Percentiles rank a stretch among this genome's conserved stretches.
Evolutionary conservation across 2,888 invertebrate genomes (phyloP).

Genomic region (Drosophila flavopinicola): DNA sequence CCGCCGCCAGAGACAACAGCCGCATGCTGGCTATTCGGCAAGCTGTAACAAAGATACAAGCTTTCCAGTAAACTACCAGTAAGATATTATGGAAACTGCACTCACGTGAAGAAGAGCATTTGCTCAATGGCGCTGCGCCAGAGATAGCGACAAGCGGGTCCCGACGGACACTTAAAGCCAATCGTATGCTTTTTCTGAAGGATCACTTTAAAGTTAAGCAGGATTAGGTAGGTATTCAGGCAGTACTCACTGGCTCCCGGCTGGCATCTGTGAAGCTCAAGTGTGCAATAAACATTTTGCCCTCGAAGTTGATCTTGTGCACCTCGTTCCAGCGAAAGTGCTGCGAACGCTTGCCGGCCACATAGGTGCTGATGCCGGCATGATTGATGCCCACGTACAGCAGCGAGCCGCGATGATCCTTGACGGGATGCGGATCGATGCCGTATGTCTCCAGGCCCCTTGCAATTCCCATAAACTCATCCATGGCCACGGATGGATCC

Average conservation of each 20-base stretch:
- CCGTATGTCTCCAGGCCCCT: constrained; percentile 97
- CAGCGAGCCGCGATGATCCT: constrained; percentile 96
- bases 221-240: too few relatives aligned
- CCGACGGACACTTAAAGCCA: constrained; percentile 97
- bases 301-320: constrained; percentile 98
- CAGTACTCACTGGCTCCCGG: constrained; percentile 81
- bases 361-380: constrained; percentile 97
- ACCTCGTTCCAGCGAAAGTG: constrained; percentile 98
- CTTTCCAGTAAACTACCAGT: neutral
- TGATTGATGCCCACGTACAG: constrained; percentile 97
- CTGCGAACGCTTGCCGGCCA: constrained; percentile 95
- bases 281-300: constrained; percentile 98
- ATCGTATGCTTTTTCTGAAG: constrained; percentile 97
- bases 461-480: constrained; percentile 95
- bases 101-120: constrained; percentile 98
- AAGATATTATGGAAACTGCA: constrained; percentile 48
- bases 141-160: constrained; percentile 96
- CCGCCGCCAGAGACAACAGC: constrained; percentile 95
- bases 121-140: constrained; percentile 99
- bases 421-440: constrained; percentile 98
- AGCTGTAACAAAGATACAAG: constrained; percentile 85
- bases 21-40: constrained; percentile 94
- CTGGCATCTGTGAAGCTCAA: constrained; percentile 95
- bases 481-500: constrained; percentile 94
- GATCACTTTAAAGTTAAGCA: too few relatives aligned